phyloP scores from a whole-genome alignment of 2,888 invertebrate species.

The Rhamnusium bicolor region DNA sequence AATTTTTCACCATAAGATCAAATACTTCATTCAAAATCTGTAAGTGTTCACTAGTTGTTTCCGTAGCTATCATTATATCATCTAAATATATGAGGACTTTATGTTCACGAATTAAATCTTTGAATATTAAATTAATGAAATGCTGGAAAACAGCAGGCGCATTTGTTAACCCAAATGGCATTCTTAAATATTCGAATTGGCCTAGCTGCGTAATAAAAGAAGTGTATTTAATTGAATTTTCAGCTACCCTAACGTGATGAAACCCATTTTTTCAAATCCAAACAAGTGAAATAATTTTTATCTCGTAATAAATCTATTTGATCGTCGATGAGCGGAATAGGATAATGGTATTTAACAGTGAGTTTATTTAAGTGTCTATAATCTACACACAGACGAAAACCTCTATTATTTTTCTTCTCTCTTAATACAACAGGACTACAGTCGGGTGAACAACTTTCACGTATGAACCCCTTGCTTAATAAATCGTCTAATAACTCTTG shows the following conservation, averaged over 20 bases:
- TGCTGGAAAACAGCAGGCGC: no score
- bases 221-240: conserved; percentile 29
- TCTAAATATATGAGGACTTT: conserved; percentile 35
- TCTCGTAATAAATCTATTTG: conserved; percentile 36
- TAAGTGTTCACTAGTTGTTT: conserved; percentile 28
- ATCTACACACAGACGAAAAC: conserved; percentile 31
- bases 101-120: conserved; percentile 21
- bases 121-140: conserved; percentile 20
- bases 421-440: conserved; percentile 34
- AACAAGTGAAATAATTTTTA: conserved; percentile 37
- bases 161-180: conserved; percentile 41
- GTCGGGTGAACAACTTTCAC: conserved; percentile 17
- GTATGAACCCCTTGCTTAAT: conserved; percentile 26
- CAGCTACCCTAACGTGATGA: conserved; percentile 12
- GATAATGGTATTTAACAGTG: conserved; percentile 15
- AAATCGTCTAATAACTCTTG: conserved; percentile 28
- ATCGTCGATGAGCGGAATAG: conserved; percentile 39
- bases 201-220: conserved; percentile 35
- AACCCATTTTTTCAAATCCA: conserved; percentile 32
- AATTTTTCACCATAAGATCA: conserved; percentile 2
- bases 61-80: conserved; percentile 36
- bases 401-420: conserved; percentile 29
- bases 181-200: conserved; percentile 34
- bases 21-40: conserved; percentile 28
- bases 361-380: conserved; percentile 34